phyloP scores from a whole-genome alignment of 2,113 vertebrate genomes.

The Panthera leo region DNA sequence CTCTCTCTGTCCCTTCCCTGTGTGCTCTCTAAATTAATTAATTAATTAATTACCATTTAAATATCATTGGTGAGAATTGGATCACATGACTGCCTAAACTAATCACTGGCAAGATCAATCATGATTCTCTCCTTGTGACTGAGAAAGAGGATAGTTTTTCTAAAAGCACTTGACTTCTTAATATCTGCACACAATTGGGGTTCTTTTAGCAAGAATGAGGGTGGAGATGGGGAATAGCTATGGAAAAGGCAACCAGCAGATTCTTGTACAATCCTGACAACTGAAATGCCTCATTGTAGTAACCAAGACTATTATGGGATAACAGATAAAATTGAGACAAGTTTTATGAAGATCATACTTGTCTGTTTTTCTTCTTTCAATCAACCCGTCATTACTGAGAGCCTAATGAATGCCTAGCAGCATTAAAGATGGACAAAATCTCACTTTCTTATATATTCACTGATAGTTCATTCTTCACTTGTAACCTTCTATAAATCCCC shows the following conservation, averaged over 20 bases:
- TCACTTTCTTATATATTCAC: neutral
- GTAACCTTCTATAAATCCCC: neutral
- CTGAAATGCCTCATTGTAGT: neutral
- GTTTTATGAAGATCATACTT: neutral
- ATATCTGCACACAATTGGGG: neutral
- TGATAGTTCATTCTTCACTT: neutral
- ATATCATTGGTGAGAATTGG: neutral
- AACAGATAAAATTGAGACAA: neutral
- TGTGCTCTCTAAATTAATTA: too few species aligned
- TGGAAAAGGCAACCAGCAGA: neutral
- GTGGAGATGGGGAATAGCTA: neutral
- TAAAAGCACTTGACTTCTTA: neutral
- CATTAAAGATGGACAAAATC: neutral
- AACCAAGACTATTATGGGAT: neutral
- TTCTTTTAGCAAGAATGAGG: neutral
- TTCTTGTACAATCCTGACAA: neutral
- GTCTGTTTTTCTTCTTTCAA: neutral
- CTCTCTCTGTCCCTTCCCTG: too few species aligned
- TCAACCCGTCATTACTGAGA: neutral
- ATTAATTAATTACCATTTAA: neutral
- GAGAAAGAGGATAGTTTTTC: neutral
- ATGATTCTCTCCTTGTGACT: neutral
- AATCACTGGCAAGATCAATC: neutral
- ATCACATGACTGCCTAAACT: neutral
- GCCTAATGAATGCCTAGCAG: neutral